phyloP scores from a whole-genome alignment of 2,888 invertebrate species.

The Lathronympha strigana region DNA sequence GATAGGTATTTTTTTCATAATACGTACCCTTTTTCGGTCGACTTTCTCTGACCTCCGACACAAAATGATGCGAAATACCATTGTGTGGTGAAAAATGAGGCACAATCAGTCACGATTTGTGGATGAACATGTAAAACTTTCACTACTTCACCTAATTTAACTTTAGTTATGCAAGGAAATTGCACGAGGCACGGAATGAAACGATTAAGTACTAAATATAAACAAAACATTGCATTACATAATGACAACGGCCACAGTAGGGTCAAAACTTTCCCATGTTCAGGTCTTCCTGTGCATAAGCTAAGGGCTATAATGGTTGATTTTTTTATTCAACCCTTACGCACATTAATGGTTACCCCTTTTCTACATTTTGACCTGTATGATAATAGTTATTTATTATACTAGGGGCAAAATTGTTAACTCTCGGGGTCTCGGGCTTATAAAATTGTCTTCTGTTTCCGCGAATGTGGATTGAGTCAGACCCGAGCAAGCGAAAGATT shows the following conservation, averaged over 20 bases:
- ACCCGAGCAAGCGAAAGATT: too few relatives aligned
- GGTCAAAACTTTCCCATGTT: too few relatives aligned
- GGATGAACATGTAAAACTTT: constrained; percentile 36
- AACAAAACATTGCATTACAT: constrained; percentile 5
- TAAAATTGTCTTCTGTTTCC: too few relatives aligned
- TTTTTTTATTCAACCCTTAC: too few relatives aligned
- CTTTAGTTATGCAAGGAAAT: constrained; percentile 33
- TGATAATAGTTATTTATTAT: too few relatives aligned
- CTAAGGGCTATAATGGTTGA: too few relatives aligned
- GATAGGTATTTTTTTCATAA: constrained; percentile 11
- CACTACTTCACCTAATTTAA: constrained; percentile 34
- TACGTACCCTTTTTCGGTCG: background rate
- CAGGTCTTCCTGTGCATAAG: too few relatives aligned
- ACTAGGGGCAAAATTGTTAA: too few relatives aligned
- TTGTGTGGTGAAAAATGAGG: constrained; percentile 42
- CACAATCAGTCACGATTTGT: constrained; percentile 41
- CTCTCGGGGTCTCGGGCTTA: too few relatives aligned
- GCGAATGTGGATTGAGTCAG: too few relatives aligned
- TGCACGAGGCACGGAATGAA: constrained; percentile 28
- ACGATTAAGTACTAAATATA: constrained; percentile 25
- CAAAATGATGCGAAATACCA: constrained; percentile 37
- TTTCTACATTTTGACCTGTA: too few relatives aligned
- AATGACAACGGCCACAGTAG: background rate
- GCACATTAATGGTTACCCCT: too few relatives aligned
- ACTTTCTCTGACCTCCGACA: constrained; percentile 42